Evolutionary conservation across 2,888 invertebrate genomes (phyloP).

Genomic region (Hypsopygia costalis): DNA sequence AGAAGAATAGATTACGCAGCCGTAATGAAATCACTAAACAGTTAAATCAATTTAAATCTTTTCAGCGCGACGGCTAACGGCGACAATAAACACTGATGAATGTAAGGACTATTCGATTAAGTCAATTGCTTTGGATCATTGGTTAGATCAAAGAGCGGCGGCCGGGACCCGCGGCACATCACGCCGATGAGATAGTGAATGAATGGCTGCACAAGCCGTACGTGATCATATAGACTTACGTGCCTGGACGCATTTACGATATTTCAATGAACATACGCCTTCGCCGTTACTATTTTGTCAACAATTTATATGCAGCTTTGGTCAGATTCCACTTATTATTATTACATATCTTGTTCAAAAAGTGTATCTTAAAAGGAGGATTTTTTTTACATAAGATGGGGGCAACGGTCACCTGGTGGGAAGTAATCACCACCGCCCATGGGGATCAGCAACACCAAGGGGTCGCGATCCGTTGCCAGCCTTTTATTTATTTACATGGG

Average conservation of each 20-base stretch:
- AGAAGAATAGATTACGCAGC: not conserved
- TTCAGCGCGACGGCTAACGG: conserved; percentile 7
- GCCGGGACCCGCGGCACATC: conserved; percentile 16
- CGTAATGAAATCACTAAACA: too few relatives aligned
- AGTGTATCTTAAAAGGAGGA: too few relatives aligned
- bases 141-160: conserved; percentile 36
- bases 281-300: not conserved
- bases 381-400: too few relatives aligned
- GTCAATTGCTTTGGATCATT: conserved; percentile 40
- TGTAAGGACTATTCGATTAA: conserved; percentile 57
- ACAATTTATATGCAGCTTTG: too few relatives aligned
- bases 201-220: conserved; percentile 35
- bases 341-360: too few relatives aligned
- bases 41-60: conserved; percentile 13
- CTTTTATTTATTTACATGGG: too few relatives aligned
- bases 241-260: not conserved
- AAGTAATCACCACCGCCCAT: too few relatives aligned
- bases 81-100: conserved; percentile 42
- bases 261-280: not conserved
- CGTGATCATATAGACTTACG: conserved; percentile 27
- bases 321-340: too few relatives aligned
- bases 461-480: too few relatives aligned
- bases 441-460: too few relatives aligned
- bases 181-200: conserved; percentile 22
- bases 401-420: too few relatives aligned